A percentile compares a stretch with the other conserved stretches of the same genome.
Conservation (phyloP, 2,113 vertebrate genomes). For the Ivindomyrus marchei region DNA sequence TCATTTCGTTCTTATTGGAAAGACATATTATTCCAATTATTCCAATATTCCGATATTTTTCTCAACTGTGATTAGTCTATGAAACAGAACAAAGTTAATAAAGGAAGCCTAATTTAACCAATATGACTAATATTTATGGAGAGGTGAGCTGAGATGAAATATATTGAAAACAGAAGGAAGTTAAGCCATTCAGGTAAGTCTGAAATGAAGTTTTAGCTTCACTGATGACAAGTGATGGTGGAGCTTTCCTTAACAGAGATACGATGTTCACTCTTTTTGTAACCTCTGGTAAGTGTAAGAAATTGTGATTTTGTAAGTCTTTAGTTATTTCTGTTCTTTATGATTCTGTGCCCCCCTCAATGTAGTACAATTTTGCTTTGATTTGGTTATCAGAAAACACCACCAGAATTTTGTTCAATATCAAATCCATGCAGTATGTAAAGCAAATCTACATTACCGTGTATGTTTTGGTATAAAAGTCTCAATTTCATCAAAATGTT, state of each 20-base stretch:
- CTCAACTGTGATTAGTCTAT: not conserved
- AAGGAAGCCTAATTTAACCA: not conserved
- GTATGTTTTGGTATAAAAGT: not conserved
- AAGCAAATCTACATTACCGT: not conserved
- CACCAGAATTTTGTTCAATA: not conserved
- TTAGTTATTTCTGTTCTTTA: not conserved
- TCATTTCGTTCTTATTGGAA: not conserved
- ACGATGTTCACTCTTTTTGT: not conserved
- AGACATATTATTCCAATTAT: not conserved
- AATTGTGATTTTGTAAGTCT: not conserved
- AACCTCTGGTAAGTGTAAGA: not conserved
- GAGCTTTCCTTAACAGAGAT: not conserved
- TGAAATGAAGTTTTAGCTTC: not conserved
- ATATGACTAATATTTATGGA: not conserved
- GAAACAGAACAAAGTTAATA: not conserved
- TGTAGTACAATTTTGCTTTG: not conserved
- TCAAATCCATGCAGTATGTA: not conserved
- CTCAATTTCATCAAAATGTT: not conserved
- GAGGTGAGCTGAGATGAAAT: not conserved
- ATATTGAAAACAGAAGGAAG: not conserved
- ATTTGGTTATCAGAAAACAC: not conserved
- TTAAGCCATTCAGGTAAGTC: slow-evolving; percentile 6
- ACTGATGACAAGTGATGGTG: not conserved
- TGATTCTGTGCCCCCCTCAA: not conserved
- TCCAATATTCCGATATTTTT: not conserved